phyloP scores from a whole-genome alignment of 2,888 invertebrate species.

The Noctua janthe region DNA sequence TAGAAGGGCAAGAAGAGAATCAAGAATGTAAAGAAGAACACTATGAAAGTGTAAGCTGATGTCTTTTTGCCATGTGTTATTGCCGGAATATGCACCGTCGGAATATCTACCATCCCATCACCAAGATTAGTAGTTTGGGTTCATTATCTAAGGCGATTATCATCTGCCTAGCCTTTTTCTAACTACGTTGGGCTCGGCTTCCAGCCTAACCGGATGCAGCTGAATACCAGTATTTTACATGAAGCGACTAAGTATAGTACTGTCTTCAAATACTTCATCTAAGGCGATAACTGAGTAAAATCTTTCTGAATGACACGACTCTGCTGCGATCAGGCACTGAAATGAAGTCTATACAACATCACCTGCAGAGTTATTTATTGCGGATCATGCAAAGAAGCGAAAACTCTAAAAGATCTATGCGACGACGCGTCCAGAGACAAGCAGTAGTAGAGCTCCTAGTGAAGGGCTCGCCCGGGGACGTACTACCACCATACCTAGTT shows the following conservation, averaged over 20 bases:
- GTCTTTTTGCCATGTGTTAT: background rate
- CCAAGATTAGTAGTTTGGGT: background rate
- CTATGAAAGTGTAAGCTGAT: background rate
- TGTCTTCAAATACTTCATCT: background rate
- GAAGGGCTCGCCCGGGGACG: background rate
- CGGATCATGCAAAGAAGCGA: background rate
- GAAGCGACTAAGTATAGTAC: background rate
- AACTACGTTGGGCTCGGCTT: background rate
- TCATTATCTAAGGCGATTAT: background rate
- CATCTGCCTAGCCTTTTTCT: background rate
- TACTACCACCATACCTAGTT: conserved; percentile 10
- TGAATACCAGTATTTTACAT: too few species aligned
- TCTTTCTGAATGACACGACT: background rate
- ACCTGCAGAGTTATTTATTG: background rate
- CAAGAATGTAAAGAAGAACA: background rate
- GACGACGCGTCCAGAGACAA: background rate
- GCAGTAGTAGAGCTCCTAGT: conserved; percentile 8
- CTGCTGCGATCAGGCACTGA: background rate
- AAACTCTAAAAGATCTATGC: background rate
- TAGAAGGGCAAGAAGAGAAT: background rate
- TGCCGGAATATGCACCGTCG: background rate
- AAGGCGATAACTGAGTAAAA: background rate
- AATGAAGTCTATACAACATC: background rate
- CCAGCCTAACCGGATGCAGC: background rate
- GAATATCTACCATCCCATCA: background rate